Conservation (phyloP, 2,113 vertebrate species). For the Cinclus mexicanus region DNA sequence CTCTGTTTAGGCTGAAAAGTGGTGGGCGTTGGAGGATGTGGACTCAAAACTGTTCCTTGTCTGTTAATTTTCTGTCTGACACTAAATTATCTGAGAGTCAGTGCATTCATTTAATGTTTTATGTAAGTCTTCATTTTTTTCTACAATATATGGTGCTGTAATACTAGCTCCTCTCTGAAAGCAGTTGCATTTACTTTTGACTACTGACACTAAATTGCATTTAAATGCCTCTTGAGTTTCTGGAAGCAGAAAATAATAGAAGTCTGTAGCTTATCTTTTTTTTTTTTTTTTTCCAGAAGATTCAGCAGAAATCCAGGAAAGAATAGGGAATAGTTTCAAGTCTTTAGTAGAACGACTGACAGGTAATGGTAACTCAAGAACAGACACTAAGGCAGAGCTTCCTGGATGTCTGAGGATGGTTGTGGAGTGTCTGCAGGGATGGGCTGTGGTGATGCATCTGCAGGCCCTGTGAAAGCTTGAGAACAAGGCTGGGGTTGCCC, state of each 20-base stretch:
- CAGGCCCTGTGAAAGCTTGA: not conserved
- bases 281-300: slow-evolving; percentile 78
- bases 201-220: not conserved
- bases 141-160: not conserved
- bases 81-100: not conserved
- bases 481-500: not conserved
- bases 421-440: not conserved
- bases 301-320: slow-evolving; percentile 87
- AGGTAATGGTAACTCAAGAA: slow-evolving; percentile 76
- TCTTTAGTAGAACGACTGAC: slow-evolving; percentile 89
- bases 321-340: slow-evolving; percentile 90
- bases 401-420: not conserved
- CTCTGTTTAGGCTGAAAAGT: not conserved
- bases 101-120: not conserved
- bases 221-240: not conserved
- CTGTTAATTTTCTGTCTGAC: not conserved
- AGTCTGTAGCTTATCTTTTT: not conserved
- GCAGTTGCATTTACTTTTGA: not conserved
- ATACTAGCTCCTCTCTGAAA: not conserved
- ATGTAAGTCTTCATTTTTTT: not conserved
- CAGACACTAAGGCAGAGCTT: not conserved
- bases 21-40: not conserved
- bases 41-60: not conserved
- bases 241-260: not conserved
- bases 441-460: not conserved